These are phyloP conservation scores for Labeo catla DNA, from an alignment of 2,113 vertebrate species.

Conservation along the genomic window DNA sequence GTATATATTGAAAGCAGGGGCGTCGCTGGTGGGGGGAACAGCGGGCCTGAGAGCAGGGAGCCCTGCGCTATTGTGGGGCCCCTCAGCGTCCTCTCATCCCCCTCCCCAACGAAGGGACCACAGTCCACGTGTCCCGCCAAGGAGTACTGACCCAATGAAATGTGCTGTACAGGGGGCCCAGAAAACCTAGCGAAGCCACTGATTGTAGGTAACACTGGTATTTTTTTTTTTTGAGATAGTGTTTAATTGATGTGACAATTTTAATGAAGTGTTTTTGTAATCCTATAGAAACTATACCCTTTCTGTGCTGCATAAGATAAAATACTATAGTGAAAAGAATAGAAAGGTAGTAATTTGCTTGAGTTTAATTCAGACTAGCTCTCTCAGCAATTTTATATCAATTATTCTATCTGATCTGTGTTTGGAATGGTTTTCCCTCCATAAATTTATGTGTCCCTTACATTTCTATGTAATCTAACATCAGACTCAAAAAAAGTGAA, in stretches of 20 bases:
- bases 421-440: conserved; percentile 78
- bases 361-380: conserved; percentile 73
- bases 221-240: conserved; percentile 76
- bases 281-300: conserved; percentile 70
- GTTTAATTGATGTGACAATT: conserved; percentile 76
- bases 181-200: conserved; percentile 5
- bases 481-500: conserved; percentile 55
- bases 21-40: background rate
- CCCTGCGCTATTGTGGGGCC: background rate
- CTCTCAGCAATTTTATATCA: conserved; percentile 74
- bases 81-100: background rate
- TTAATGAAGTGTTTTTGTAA: conserved; percentile 68
- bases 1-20: conserved; percentile 79
- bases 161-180: background rate
- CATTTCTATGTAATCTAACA: conserved; percentile 82
- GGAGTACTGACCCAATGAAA: background rate
- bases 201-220: conserved; percentile 81
- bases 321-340: conserved; percentile 74
- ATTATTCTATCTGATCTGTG: conserved; percentile 77
- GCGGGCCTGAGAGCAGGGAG: background rate
- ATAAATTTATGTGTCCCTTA: conserved; percentile 73
- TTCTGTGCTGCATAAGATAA: conserved; percentile 69
- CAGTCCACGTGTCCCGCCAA: background rate
- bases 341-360: conserved; percentile 71
- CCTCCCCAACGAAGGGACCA: background rate